These are phyloP conservation scores for Benthosema pterotum DNA, from an alignment of 2,797 vertebrate genomes.

Conservation along the genomic window DNA sequence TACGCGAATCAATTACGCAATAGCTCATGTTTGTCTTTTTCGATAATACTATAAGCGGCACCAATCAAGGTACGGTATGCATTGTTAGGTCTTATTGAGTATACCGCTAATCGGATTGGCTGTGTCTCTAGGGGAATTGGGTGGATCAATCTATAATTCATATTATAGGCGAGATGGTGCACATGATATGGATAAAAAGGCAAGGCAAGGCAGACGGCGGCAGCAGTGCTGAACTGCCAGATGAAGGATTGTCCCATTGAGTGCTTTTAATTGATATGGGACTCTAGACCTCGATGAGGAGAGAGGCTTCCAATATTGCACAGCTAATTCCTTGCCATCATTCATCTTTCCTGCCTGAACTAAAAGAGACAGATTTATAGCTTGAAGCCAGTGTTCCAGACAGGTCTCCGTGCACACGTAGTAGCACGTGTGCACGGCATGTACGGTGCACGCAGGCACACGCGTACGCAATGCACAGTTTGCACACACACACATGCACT, in stretches of 20 bases:
- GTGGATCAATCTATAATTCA: neutral
- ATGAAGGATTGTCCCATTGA: slow-evolving; percentile 43
- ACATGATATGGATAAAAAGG: slow-evolving; percentile 6
- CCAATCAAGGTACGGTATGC: neutral
- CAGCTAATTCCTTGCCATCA: slow-evolving; percentile 30
- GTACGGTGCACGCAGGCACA: neutral
- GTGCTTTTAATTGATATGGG: slow-evolving; percentile 45
- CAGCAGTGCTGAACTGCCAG: slow-evolving; percentile 10
- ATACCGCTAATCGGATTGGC: slow-evolving; percentile 14
- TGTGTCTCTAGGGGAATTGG: slow-evolving; percentile 8
- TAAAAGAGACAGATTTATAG: slow-evolving; percentile 12
- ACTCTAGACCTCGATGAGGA: slow-evolving; percentile 25
- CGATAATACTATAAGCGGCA: neutral
- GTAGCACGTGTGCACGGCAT: too few relatives aligned
- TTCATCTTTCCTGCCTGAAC: slow-evolving; percentile 14
- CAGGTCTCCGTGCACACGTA: neutral
- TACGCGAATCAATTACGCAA: neutral
- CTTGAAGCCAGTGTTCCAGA: slow-evolving; percentile 16
- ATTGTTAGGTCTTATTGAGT: neutral
- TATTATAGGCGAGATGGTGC: neutral
- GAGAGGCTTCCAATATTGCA: slow-evolving; percentile 9
- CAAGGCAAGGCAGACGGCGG: slow-evolving; percentile 7
- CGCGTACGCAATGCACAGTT: neutral
- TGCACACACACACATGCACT: slow-evolving; percentile 3
- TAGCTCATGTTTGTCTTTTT: neutral